Conservation (phyloP, 2,113 vertebrate species). For the Vireo altiloquus region DNA sequence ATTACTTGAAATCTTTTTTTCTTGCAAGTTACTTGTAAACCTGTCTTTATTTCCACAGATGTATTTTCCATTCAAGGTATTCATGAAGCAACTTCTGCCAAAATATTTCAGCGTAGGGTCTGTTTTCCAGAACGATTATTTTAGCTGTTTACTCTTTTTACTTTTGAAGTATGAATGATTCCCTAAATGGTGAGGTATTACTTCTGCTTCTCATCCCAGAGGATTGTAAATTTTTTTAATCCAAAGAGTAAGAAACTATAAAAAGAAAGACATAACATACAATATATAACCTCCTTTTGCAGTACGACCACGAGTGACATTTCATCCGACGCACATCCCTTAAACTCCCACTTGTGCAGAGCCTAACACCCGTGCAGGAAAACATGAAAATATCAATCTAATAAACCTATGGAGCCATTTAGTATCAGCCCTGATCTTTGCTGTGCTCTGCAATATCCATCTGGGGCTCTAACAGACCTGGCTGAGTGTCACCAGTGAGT, state of each 20-base stretch:
- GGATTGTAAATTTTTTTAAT: background rate
- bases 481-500: background rate
- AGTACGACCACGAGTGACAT: background rate
- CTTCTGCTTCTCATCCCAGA: slow-evolving; percentile 19
- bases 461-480: background rate
- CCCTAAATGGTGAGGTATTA: slow-evolving; percentile 36
- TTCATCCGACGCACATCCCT: background rate
- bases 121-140: slow-evolving; percentile 14
- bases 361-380: background rate
- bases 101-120: background rate
- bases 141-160: slow-evolving; percentile 31
- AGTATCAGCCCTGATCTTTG: background rate
- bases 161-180: slow-evolving; percentile 14
- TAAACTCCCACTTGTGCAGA: background rate
- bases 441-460: background rate
- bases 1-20: background rate
- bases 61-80: background rate
- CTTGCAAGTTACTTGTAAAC: slow-evolving; percentile 4
- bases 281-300: background rate
- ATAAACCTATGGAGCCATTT: background rate
- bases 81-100: background rate
- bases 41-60: background rate
- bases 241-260: slow-evolving; percentile 10
- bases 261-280: background rate
- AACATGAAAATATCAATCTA: background rate